Percentiles rank a stretch among this genome's conserved stretches.
Conservation (phyloP, 2,797 vertebrate species). For the Enteromius unitaeniatus region DNA sequence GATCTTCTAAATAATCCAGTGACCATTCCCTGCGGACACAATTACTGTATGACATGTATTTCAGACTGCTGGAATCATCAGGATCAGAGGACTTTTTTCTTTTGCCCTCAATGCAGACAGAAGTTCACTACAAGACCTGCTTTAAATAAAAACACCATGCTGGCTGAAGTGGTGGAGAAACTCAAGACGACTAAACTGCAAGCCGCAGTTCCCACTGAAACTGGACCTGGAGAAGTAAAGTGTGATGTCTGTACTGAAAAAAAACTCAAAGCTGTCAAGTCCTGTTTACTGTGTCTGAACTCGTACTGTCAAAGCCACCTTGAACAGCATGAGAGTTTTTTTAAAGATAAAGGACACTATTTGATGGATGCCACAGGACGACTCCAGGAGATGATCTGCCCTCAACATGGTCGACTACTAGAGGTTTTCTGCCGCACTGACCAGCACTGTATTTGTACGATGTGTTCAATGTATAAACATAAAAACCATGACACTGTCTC, state of each 20-base stretch:
- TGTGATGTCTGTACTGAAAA: background rate
- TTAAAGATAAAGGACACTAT: slow-evolving; percentile 10
- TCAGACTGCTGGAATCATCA: slow-evolving; percentile 9
- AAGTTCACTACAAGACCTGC: background rate
- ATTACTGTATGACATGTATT: slow-evolving; percentile 4
- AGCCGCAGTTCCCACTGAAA: background rate
- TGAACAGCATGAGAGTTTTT: slow-evolving; percentile 5
- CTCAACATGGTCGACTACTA: slow-evolving; percentile 5
- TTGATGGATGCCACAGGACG: slow-evolving; percentile 11
- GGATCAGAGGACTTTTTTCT: background rate
- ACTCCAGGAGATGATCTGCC: slow-evolving; percentile 3
- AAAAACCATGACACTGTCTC: slow-evolving; percentile 6
- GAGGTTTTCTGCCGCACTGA: slow-evolving; percentile 16
- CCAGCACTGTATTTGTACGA: background rate
- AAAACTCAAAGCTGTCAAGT: background rate
- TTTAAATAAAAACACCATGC: slow-evolving; percentile 27
- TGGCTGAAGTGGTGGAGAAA: slow-evolving; percentile 15
- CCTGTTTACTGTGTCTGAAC: background rate
- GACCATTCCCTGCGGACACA: slow-evolving; percentile 21
- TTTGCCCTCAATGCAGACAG: slow-evolving; percentile 18
- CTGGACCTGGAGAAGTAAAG: background rate
- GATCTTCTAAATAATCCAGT: slow-evolving; percentile 9
- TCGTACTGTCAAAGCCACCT: background rate
- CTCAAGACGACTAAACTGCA: background rate
- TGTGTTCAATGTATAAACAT: background rate